phyloP scores from a whole-genome alignment of 2,888 invertebrate species.

The Acronicta aceris region DNA sequence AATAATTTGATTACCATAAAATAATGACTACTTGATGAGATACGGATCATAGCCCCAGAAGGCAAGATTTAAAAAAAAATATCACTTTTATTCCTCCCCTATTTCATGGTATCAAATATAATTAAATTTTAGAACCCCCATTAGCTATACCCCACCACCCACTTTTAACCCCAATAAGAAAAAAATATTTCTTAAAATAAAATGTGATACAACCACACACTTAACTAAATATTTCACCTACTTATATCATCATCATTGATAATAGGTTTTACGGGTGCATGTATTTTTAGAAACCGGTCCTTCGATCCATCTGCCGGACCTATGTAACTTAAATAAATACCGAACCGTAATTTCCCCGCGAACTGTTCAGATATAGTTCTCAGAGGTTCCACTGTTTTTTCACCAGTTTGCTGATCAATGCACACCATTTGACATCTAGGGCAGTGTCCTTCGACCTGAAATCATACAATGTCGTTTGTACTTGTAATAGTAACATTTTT shows the following conservation, averaged over 20 bases:
- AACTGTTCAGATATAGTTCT: constrained; percentile 93
- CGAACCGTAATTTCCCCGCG: constrained; percentile 94
- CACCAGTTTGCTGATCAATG: constrained; percentile 95
- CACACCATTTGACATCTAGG: constrained; percentile 98
- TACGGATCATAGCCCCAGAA: constrained; percentile 40
- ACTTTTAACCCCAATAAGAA: constrained; percentile 34
- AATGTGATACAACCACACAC: constrained; percentile 11
- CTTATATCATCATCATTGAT: constrained; percentile 73
- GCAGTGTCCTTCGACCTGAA: constrained; percentile 94
- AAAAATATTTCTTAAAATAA: constrained; percentile 28
- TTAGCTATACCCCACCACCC: constrained; percentile 35
- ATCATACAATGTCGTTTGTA: constrained; percentile 28
- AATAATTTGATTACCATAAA: constrained; percentile 6
- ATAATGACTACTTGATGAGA: constrained; percentile 40
- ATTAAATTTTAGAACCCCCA: constrained; percentile 25
- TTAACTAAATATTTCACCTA: constrained; percentile 65
- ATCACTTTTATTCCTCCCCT: constrained; percentile 3
- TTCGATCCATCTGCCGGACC: constrained; percentile 73
- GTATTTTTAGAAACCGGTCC: constrained; percentile 64
- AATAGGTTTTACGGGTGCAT: constrained; percentile 67
- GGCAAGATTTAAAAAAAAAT: constrained; percentile 16
- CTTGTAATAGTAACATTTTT: neutral
- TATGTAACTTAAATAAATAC: constrained; percentile 92
- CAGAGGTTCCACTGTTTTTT: constrained; percentile 94
- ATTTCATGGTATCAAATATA: constrained; percentile 7